These are phyloP conservation scores for Aleiodes testaceus DNA, from an alignment of 2,888 invertebrate genomes.

Conservation along the genomic window DNA sequence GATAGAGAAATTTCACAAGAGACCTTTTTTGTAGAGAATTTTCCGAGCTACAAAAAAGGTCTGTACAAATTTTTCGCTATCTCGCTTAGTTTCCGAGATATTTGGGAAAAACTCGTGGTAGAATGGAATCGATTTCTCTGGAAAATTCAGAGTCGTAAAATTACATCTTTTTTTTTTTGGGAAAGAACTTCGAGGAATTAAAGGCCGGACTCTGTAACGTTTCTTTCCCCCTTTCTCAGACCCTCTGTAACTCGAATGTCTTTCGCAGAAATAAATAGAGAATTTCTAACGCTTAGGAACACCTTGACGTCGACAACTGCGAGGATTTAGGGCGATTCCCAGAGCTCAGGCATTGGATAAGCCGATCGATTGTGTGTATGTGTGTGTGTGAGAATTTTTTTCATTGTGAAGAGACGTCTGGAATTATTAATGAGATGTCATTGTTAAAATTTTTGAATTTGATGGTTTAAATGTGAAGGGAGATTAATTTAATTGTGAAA, in stretches of 20 bases:
- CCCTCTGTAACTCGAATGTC: neutral
- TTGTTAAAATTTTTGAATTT: too few species aligned
- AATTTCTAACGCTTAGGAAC: constrained; percentile 30
- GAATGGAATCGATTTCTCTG: too few species aligned
- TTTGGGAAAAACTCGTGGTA: too few species aligned
- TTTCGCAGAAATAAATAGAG: too few species aligned
- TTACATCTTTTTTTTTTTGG: neutral
- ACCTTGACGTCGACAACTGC: constrained; percentile 37
- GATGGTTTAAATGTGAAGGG: too few species aligned
- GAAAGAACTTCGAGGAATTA: neutral
- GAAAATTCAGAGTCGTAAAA: too few species aligned
- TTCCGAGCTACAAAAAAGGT: too few species aligned
- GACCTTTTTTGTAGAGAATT: too few species aligned
- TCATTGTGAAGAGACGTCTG: constrained; percentile 10
- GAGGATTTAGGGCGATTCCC: constrained; percentile 38
- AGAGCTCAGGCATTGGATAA: constrained; percentile 36
- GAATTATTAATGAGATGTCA: neutral
- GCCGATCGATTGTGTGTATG: constrained; percentile 34
- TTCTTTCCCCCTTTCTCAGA: neutral
- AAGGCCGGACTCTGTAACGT: neutral
- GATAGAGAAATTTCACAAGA: too few species aligned
- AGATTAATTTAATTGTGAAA: too few species aligned
- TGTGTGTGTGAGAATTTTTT: neutral
- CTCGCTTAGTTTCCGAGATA: too few species aligned
- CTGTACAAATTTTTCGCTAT: too few species aligned